Base-by-base conservation (phyloP, 2,797 vertebrate genomes). In the Chelidonichthys spinosus region DNA sequence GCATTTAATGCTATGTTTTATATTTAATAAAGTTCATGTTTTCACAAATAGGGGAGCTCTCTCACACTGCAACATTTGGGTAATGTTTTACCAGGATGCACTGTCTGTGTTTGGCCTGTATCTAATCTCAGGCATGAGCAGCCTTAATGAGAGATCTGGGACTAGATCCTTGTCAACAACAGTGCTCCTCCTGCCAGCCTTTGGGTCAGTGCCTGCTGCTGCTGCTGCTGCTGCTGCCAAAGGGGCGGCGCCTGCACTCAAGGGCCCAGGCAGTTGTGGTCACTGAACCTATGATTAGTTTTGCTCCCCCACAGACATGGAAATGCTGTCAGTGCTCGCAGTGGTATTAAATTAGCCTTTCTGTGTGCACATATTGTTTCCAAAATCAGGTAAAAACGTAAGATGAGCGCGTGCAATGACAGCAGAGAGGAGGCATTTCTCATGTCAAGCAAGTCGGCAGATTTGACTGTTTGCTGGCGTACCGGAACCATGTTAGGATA, bases 61-160 rank as follows among this genome's bases (percentile, higher is more conserved):
- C 25, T 70, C 61, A 3, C 52, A 50, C 52, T 61, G 44, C 15
- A 69, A 65, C 72, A 44, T 63, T 68, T 25, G 64, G 76, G 36
- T 84, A 81, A 74, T 78, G 67, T 78, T 81, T 78, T 73, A 52
- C 33, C 77, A 84, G 53, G 74, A 78, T 71, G 69, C 70, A 42
- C 65, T 82, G 79, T 79, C 40, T 75, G 46, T 77, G 76, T 73
- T 82, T 82, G 70, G 62, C 82, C 65, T 81, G 69, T 74, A 81
- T 86, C 87, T 88, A 88, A 89, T 91, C 85, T 84, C 86, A 79
- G 74, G 77, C 88, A 87, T 88, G 88, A 90, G 82, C 74, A 79
- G 77, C 81, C 84, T 74, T 91, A 93, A 92, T 93, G 88, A 92
- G 88, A 87, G 84, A 90, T 87, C 81, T 92, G 90, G 82, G 91